phyloP scores from a whole-genome alignment of 2,888 invertebrate species.

The Sepiola atlantica region DNA sequence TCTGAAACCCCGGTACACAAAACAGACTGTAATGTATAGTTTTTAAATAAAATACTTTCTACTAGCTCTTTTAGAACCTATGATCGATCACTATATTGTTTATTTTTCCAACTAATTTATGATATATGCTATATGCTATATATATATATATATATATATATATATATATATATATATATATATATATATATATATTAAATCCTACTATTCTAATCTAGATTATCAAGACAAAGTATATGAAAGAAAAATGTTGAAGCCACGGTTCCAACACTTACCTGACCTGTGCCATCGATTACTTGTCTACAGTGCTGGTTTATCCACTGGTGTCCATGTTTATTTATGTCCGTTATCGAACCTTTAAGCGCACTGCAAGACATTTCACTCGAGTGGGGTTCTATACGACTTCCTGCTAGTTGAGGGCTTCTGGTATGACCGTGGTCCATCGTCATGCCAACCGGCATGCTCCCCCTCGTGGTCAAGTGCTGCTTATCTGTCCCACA shows the following conservation, averaged over 20 bases:
- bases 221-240: neutral
- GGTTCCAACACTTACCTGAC: conserved; percentile 32
- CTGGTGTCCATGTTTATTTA: conserved; percentile 8
- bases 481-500: neutral
- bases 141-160: too few relatives aligned
- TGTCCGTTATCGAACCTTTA: neutral
- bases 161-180: neutral
- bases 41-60: too few relatives aligned
- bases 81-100: too few relatives aligned
- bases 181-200: neutral
- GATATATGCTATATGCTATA: too few relatives aligned
- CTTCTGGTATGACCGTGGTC: neutral
- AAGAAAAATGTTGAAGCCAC: neutral
- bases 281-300: neutral
- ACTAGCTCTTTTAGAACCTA: too few relatives aligned
- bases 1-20: too few relatives aligned
- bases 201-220: neutral
- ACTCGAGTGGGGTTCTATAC: neutral
- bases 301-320: neutral
- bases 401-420: neutral
- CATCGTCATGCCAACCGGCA: neutral
- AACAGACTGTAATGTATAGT: too few relatives aligned
- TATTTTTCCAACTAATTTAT: too few relatives aligned
- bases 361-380: neutral
- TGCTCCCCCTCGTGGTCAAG: neutral